Conservation (phyloP, 2,113 vertebrate species). For the Pelecanoides urinatrix region DNA sequence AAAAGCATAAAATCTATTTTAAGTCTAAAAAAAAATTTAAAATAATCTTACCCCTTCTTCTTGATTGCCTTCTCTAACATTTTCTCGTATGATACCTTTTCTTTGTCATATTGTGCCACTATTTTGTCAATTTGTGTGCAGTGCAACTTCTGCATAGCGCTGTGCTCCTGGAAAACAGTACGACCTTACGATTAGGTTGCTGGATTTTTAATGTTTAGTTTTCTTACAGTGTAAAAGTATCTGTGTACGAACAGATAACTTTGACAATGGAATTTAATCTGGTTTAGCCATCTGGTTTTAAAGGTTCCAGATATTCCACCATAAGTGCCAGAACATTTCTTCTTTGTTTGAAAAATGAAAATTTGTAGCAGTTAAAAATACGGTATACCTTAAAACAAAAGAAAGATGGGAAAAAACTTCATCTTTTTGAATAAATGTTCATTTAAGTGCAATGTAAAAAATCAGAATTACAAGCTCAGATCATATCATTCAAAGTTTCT, state of each 20-base stretch:
- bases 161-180: constrained; percentile 85
- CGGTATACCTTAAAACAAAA: background rate
- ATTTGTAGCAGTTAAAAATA: background rate
- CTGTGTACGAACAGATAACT: background rate
- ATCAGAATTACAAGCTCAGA: background rate
- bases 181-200: constrained; percentile 18
- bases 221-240: background rate
- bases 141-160: constrained; percentile 92
- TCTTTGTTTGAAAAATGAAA: background rate
- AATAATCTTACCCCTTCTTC: constrained; percentile 89
- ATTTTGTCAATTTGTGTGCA: constrained; percentile 96
- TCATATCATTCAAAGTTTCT: background rate
- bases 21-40: background rate
- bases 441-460: background rate
- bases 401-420: background rate
- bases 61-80: constrained; percentile 95
- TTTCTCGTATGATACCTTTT: constrained; percentile 89
- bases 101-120: constrained; percentile 93
- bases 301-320: background rate
- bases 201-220: background rate
- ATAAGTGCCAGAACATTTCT: background rate
- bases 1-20: background rate
- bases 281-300: background rate
- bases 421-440: background rate
- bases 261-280: background rate